Evolutionary conservation across 2,888 invertebrate genomes (phyloP).

Genomic region (Sarcophaga variegata): DNA sequence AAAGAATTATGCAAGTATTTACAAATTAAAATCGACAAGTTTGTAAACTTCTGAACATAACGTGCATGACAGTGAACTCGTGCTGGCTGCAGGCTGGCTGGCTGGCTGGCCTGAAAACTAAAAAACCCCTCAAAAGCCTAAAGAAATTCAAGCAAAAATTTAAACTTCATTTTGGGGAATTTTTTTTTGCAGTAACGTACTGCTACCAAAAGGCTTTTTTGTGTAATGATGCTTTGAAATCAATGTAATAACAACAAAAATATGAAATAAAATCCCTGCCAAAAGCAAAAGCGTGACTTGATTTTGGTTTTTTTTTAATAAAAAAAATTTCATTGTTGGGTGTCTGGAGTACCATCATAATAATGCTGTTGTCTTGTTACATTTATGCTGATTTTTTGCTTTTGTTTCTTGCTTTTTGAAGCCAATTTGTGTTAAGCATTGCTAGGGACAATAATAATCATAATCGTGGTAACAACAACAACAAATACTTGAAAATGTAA

Average conservation of each 20-base stretch:
- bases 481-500: constrained; percentile 26
- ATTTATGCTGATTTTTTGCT: constrained; percentile 9
- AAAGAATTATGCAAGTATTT: constrained; percentile 52
- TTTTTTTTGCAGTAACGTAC: neutral
- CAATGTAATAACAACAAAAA: constrained; percentile 17
- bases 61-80: constrained; percentile 71
- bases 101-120: constrained; percentile 57
- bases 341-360: neutral
- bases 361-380: constrained; percentile 12
- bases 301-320: constrained; percentile 1
- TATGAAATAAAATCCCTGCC: constrained; percentile 46
- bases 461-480: constrained; percentile 14
- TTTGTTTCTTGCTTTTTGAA: neutral
- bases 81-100: constrained; percentile 67
- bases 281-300: constrained; percentile 64
- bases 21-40: constrained; percentile 68
- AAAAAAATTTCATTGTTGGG: neutral
- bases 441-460: constrained; percentile 45
- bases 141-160: neutral
- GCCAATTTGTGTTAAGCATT: constrained; percentile 58
- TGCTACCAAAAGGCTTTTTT: neutral
- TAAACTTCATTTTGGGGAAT: constrained; percentile 18
- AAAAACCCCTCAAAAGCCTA: constrained; percentile 41
- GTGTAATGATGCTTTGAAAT: constrained; percentile 34
- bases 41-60: constrained; percentile 67